Base-by-base conservation (phyloP, 2,888 invertebrate species). In the Camponotus fellah region DNA sequence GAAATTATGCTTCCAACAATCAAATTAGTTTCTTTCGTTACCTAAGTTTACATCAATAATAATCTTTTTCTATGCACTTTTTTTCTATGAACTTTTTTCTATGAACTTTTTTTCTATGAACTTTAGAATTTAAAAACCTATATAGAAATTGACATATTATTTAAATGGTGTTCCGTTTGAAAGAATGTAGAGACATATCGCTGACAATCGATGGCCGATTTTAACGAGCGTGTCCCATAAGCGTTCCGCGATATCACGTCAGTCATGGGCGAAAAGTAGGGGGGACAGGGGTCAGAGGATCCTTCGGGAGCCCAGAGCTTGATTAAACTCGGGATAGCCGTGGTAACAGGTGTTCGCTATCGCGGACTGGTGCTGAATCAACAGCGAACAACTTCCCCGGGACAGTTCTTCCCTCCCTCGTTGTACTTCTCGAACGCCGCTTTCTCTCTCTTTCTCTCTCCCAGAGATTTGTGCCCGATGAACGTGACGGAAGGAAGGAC, bases 311-410 rank as follows among this genome's bases (percentile, higher is more conserved):
- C 71, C 65, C 76, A 49, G 8, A 75, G 82, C 86, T 91, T 92
- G 92, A 91, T 92, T 92, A 92, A 92, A 91, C 90, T 88, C 86
- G 82, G 84, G 86, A 85, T 86, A 87, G 87, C 85, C 82, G 82
- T 40, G 88, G 91, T 91, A 91, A 91, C 91, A 91, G 92, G 92
- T 92, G 92, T 91, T 89, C 91, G 83, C 82, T 84, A 85, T 88
- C 86, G 87, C 66, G 85, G 85, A 87, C 84, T 60, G 82, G 71
- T 86, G 85, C 84, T 81, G 89, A 87, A 86, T 89, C 88, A 88
- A 89, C 89, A 84, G 88, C 86, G 80, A 87, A 85, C 86, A 88
- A 77, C 88, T 83, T 85, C 75, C 60, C 4, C 72, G 65, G 68
- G 56, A 79, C 72, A 82, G 80, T 79, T 83, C 81, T 26, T 43